phyloP scores from a whole-genome alignment of 2,797 vertebrate species.

The Chelmon rostratus region DNA sequence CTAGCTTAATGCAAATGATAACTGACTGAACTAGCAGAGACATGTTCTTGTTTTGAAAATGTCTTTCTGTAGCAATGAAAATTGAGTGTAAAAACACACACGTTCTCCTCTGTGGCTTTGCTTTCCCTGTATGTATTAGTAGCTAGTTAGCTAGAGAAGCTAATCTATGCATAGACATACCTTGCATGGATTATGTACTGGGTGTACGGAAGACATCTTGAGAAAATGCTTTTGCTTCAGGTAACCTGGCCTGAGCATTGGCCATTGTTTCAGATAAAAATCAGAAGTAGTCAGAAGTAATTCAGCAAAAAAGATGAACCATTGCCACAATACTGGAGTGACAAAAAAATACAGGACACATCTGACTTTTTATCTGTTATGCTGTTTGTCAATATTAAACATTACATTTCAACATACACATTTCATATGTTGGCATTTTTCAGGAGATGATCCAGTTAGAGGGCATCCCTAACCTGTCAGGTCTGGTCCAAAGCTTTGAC shows the following conservation, averaged over 20 bases:
- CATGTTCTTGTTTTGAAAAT: not conserved
- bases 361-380: not conserved
- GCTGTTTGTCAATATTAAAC: not conserved
- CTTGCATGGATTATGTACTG: slow-evolving; percentile 6
- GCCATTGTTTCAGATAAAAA: not conserved
- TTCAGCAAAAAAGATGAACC: not conserved
- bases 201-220: not conserved
- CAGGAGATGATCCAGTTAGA: slow-evolving; percentile 99
- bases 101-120: not conserved
- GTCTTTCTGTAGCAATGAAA: not conserved
- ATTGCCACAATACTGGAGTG: not conserved
- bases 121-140: not conserved
- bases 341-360: not conserved
- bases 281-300: not conserved
- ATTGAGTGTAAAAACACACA: not conserved
- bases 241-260: not conserved
- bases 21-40: no score
- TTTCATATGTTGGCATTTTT: slow-evolving; percentile 13
- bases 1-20: not conserved
- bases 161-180: not conserved
- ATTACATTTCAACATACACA: not conserved
- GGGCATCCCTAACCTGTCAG: slow-evolving; percentile 94
- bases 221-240: not conserved
- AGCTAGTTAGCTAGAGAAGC: not conserved
- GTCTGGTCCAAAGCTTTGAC: slow-evolving; percentile 97